Base-by-base conservation (phyloP, 2,888 invertebrate species). In the Pantelozetes paolii region DNA sequence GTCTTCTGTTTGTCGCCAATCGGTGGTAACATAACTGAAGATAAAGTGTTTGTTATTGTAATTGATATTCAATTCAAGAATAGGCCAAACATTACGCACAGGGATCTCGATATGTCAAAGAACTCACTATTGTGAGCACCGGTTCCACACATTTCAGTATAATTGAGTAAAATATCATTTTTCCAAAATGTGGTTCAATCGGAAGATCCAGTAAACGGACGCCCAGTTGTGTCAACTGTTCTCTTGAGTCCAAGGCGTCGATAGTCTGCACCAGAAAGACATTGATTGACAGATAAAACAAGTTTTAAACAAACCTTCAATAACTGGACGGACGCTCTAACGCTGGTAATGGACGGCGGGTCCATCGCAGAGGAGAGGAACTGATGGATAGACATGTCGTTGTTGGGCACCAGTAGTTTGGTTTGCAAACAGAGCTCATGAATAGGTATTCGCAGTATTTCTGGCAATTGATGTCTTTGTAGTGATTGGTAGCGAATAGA, bases 391-490 rank as follows among this genome's bases (percentile, higher is more conserved):
- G 89, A 87, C n/a, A 62, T 28, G 23, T 88, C 88, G 78, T 89
- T 88, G 0, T 85, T 80, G 77, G 90, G 88, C 0, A 94, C 89
- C 15, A 99, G 85, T 13, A 98, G 85, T 81, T 96, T 94, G 74
- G 94, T 92, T 54, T 92, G 91, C 71, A 99, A 85, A 0, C 95
- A 93, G 73, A 98, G 84, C 82, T 98, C 97, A 81, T 98, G 97
- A n/a, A 99, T 84, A 0, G 98, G 98, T 0, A 97, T 97, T 72
- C 98, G 87, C 84, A 98, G 94, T 88, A 99, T 98, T 85, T 99
- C 98, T 0, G 98, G 96, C 0, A 94, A 94, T 82, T 92, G 89
- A 80, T 97, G 94, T 79, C 96, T 83, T 28, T 85, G 85, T 75
- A 86, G 78, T 32, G 84, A 84, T 0, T 87, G 85, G 82, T 83